These are phyloP conservation scores for Leptinotarsa undecemlineata DNA, from an alignment of 1,140 invertebrate genomes.

Conservation along the genomic window DNA sequence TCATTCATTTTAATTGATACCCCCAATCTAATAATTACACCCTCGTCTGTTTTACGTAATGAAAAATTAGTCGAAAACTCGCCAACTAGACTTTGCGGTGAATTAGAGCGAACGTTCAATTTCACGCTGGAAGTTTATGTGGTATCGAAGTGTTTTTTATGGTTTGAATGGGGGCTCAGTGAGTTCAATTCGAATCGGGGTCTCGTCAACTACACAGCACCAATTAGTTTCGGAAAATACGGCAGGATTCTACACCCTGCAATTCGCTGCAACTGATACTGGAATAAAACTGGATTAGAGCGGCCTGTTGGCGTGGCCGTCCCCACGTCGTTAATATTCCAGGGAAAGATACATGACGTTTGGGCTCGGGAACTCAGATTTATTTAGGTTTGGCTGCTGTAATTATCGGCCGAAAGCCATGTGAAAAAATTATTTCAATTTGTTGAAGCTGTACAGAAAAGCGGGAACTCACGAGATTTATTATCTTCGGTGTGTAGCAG, in stretches of 20 bases:
- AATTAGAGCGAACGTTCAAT: constrained; percentile 8
- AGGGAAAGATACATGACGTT: not conserved
- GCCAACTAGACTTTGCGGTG: not conserved
- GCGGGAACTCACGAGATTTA: no score
- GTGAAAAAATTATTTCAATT: no score
- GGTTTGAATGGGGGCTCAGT: not conserved
- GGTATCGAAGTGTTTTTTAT: not conserved
- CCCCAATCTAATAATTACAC: constrained; percentile 3
- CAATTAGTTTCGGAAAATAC: constrained; percentile 3
- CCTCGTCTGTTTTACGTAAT: not conserved
- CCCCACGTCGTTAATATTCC: constrained; percentile 1
- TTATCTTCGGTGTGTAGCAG: no score
- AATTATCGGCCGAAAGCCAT: not conserved
- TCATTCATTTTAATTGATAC: constrained; percentile 4
- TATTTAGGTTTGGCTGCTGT: not conserved
- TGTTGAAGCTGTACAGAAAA: no score
- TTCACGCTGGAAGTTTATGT: not conserved
- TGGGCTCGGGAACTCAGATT: not conserved
- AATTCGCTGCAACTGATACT: constrained; percentile 1
- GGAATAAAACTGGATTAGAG: not conserved
- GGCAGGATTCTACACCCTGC: not conserved
- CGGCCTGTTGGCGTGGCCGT: constrained; percentile 1
- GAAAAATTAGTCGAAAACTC: constrained; percentile 8
- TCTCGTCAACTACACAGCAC: not conserved
- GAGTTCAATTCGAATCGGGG: constrained; percentile 2